A percentile compares a stretch with the other conserved stretches of the same genome.
phyloP scores from a whole-genome alignment of 2,113 vertebrate species.

The Pardalotus punctatus region DNA sequence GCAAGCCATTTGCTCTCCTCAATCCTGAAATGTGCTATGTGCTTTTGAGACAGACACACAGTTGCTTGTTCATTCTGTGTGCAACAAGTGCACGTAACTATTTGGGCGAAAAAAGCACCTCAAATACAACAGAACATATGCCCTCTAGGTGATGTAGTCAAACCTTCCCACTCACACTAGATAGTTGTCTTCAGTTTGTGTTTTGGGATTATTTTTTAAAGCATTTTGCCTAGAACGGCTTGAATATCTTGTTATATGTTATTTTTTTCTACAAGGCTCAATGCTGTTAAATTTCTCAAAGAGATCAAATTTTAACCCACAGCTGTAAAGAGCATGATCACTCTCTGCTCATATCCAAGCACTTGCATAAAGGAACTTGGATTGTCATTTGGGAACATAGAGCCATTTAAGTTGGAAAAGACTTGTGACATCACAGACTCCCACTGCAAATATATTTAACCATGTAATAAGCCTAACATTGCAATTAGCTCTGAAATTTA shows the following conservation, averaged over 20 bases:
- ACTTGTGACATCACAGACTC: not conserved
- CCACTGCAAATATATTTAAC: not conserved
- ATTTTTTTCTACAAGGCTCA: not conserved
- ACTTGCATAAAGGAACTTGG: not conserved
- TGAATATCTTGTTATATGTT: not conserved
- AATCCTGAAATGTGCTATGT: not conserved
- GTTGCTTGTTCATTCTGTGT: not conserved
- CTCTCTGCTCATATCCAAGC: not conserved
- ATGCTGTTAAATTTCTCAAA: not conserved
- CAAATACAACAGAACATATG: not conserved
- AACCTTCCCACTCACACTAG: not conserved
- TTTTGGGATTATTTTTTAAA: not conserved
- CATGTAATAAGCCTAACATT: not conserved
- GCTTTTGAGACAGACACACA: not conserved
- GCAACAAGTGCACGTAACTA: not conserved
- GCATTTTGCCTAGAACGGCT: not conserved
- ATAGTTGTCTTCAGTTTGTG: not conserved
- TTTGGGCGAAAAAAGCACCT: rapidly evolving
- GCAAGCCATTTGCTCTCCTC: not conserved
- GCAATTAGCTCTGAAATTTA: not conserved
- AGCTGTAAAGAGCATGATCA: not conserved
- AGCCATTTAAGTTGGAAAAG: not conserved
- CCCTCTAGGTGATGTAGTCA: not conserved
- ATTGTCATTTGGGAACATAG: not conserved
- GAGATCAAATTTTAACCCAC: not conserved